Percentiles rank a stretch among this genome's conserved stretches.
Evolutionary conservation across 1,140 invertebrate genomes (phyloP).

Genomic region (Macrobrachium rosenbergii): DNA sequence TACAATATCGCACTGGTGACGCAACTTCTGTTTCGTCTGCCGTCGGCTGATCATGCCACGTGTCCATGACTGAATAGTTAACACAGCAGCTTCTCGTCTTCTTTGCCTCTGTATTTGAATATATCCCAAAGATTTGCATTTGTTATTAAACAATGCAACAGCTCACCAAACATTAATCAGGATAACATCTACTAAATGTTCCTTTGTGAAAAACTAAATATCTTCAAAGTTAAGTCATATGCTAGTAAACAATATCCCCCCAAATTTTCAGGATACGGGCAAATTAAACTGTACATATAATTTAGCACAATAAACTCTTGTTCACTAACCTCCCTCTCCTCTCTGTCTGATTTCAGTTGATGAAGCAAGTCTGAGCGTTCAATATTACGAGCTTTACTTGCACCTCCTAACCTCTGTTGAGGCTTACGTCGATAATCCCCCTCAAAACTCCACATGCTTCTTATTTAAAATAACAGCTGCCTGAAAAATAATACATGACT

Average conservation of each 20-base stretch:
- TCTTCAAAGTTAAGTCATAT: no score
- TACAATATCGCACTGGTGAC: slow-evolving; percentile 42
- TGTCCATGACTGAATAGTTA: slow-evolving; percentile 52
- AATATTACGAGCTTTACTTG: slow-evolving; percentile 82
- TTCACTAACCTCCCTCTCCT: slow-evolving; percentile 82
- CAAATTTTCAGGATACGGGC: no score
- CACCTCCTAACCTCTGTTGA: slow-evolving; percentile 90
- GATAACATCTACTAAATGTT: no score
- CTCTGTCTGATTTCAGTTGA: slow-evolving; percentile 85
- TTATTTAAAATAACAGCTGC: background rate
- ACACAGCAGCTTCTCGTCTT: slow-evolving; percentile 47
- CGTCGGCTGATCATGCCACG: slow-evolving; percentile 47
- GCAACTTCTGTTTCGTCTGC: slow-evolving; percentile 45
- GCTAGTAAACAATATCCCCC: no score
- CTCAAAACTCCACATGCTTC: slow-evolving; percentile 78
- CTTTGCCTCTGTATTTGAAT: slow-evolving; percentile 74
- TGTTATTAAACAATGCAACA: background rate
- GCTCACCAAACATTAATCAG: background rate
- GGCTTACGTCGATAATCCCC: slow-evolving; percentile 90
- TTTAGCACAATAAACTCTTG: no score
- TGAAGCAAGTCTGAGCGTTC: slow-evolving; percentile 79
- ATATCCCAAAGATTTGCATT: background rate
- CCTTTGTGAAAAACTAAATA: no score
- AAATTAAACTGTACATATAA: no score
- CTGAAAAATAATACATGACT: background rate